Base-by-base conservation (phyloP, 2,797 vertebrate species). In the Liasis olivaceus region DNA sequence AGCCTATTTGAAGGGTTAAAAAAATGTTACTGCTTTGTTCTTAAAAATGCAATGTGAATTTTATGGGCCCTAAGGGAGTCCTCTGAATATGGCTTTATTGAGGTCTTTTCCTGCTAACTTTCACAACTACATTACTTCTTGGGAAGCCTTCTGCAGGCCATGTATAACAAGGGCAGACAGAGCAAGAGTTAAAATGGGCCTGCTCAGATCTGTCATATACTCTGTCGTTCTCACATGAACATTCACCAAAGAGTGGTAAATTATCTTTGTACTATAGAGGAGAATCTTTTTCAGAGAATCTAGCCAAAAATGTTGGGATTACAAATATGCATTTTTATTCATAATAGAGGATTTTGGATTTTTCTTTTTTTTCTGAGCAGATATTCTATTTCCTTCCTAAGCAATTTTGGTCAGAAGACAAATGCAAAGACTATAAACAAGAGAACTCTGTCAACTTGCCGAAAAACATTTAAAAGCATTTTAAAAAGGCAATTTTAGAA, bases 371-470 rank as follows among this genome's bases (percentile, higher is more conserved):
- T 59, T 96, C 51, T 93, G 28, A 58, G 11, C 42, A 93, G 14
- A 36, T 42, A 95, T 95, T 60, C 94, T 95, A 85, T 93, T 97
- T 95, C 96, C 94, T 95, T 94, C 95, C 96, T 95, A 93, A 96
- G 62, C 94, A 92, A 85, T 91, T 93, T 95, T 95, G 96, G 95
- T 85, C 96, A 96, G 93, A 97, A 95, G 95, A 94, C 94, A 98
- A 98, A 98, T 98, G 96, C 97, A 98, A 98, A 98, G 97, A 96
- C 95, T 97, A 96, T 47, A 81, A 81, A 72, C 17, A 91, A 93
- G 95, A 94, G 0, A 28, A 91, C 69, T 54, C 5, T 47, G 85
- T 97, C 89, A 95, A 91, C 87, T 59, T 77, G 84, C 91, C 96
- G 64, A 97, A 96, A 95, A 94, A 89, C 94, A 91, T 97, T 96